These are phyloP conservation scores for Yoshiicerus persimilis DNA, from an alignment of 1,140 invertebrate species.

Conservation along the genomic window DNA sequence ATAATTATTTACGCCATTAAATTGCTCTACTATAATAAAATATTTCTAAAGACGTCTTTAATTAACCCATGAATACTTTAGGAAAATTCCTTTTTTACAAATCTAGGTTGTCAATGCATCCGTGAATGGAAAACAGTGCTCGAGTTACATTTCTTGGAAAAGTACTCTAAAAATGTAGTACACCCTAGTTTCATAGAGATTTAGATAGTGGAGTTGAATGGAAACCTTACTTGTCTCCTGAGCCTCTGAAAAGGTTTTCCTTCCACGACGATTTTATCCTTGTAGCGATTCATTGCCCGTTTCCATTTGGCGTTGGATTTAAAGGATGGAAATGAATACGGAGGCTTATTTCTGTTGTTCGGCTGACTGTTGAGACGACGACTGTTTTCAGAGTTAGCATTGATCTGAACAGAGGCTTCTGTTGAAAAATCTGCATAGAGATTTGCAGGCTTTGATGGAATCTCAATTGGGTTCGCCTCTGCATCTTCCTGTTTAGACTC, in stretches of 20 bases:
- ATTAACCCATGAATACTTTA: too few relatives aligned
- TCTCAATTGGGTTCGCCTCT: background rate
- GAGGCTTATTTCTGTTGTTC: background rate
- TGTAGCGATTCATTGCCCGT: background rate
- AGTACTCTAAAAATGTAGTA: too few relatives aligned
- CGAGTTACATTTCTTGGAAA: too few relatives aligned
- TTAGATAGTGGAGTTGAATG: too few relatives aligned
- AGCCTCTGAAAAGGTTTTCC: background rate
- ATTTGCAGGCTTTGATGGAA: background rate
- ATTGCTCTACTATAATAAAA: too few relatives aligned
- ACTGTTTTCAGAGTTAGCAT: background rate
- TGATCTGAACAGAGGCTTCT: background rate
- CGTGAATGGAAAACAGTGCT: too few relatives aligned
- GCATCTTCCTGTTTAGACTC: background rate
- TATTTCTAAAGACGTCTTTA: too few relatives aligned
- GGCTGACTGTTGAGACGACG: background rate
- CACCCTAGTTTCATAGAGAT: too few relatives aligned
- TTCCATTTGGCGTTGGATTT: background rate
- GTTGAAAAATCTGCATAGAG: background rate
- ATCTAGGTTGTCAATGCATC: too few relatives aligned
- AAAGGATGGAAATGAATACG: background rate
- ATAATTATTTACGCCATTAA: too few relatives aligned
- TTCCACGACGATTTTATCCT: background rate
- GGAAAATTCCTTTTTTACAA: too few relatives aligned
- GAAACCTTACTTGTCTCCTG: background rate